Base-by-base conservation (phyloP, 2,797 vertebrate species). In the Centropyge bicolor region DNA sequence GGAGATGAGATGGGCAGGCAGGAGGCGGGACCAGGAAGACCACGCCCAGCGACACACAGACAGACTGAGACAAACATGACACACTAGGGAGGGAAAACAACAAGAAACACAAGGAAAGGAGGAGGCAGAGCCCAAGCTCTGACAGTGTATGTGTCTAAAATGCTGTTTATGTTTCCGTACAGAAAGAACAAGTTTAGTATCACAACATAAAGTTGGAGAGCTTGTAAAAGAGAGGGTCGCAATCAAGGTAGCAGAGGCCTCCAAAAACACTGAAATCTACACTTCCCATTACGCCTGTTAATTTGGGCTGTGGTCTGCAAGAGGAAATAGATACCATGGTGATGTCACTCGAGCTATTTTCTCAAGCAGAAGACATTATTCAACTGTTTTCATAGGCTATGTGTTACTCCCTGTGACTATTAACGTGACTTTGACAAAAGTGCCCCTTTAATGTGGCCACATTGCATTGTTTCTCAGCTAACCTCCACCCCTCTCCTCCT, bases 401-500 rank as follows among this genome's bases (percentile, higher is more conserved):
- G 20, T 49, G n/a, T 16, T 55, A 4, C 27, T 49, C 36, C 9
- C 5, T 45, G 31, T 36, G 1, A 11, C 48, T 70, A 46, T 81
- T 64, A 31, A 16, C 55, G 17, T 52, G 8, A 64, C n/a, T 31
- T 31, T 31, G 27, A 14, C 20, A 57, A 17, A 52, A 52, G 3
- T 63, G 38, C 17, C 57, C 61, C 55, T 74, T 74, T 69, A 81
- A 54, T 43, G 24, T 68, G 68, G 27, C 49, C 27, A 38, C 10
- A 20, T 13, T 40, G 36, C 49, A 81, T 38, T n/a, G 13, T 72
- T 77, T 52, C 51, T 51, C 6, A 11, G 35, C 41, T 27, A 20
- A 41, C 69, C 51, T 74, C 81, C 22, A 69, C 43, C 70, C 67
- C 65, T 64, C 17, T 65, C 54, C 36, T 66, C 52, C 78, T 78